A percentile compares a stretch with the other conserved stretches of the same genome.
Evolutionary conservation across 2,888 invertebrate species (phyloP).

Genomic region (Sinohyriopsis cumingii): DNA sequence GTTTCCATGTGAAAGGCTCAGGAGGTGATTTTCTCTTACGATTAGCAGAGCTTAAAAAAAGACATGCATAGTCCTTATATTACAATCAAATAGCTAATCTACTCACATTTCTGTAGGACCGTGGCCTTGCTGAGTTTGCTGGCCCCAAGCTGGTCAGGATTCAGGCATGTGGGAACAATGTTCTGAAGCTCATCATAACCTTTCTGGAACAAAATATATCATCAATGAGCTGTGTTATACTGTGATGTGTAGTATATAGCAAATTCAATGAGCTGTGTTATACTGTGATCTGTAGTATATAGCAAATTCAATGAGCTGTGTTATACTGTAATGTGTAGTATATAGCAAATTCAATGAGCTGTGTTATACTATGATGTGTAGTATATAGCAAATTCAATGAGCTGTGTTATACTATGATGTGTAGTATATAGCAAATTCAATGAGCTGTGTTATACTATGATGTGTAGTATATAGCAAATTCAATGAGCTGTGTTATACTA

Average conservation of each 20-base stretch:
- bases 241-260: too few species aligned
- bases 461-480: not conserved
- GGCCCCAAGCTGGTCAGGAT: constrained; percentile 84
- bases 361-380: too few species aligned
- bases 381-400: not conserved
- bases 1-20: too few species aligned
- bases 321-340: too few species aligned
- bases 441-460: too few species aligned
- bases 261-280: not conserved
- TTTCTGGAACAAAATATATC: constrained; percentile 74
- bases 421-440: not conserved
- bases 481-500: too few species aligned
- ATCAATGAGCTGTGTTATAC: not conserved
- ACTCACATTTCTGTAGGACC: constrained; percentile 87
- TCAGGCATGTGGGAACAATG: constrained; percentile 93
- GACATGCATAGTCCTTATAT: too few species aligned
- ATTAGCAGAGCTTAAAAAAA: too few species aligned
- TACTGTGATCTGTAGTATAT: too few species aligned
- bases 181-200: constrained; percentile 95
- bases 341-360: not conserved
- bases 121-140: constrained; percentile 97
- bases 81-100: not conserved
- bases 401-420: too few species aligned
- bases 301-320: not conserved
- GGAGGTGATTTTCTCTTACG: too few species aligned